phyloP scores from a whole-genome alignment of 2,113 vertebrate genomes.

The Cathartes aura region DNA sequence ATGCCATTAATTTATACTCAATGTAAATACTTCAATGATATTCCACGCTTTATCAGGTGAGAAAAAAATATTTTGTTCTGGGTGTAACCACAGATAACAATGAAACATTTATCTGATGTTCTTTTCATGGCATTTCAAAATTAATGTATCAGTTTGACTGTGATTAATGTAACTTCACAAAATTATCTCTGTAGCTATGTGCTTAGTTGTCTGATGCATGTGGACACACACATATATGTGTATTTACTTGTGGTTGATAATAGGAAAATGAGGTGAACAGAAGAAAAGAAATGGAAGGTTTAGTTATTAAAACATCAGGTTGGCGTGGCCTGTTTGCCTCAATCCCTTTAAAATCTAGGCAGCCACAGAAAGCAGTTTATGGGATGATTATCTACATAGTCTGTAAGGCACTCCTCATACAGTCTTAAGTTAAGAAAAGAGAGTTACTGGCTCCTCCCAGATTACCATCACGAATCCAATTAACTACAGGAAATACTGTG shows the following conservation, averaged over 20 bases:
- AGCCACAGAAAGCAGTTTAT: slow-evolving; percentile 26
- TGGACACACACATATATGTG: background rate
- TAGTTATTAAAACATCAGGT: background rate
- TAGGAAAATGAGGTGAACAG: background rate
- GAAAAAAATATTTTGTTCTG: background rate
- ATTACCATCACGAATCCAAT: slow-evolving; percentile 48
- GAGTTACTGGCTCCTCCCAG: slow-evolving; percentile 54
- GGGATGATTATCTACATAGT: slow-evolving; percentile 7
- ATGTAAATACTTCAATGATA: background rate
- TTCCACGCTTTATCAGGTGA: background rate
- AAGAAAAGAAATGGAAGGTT: background rate
- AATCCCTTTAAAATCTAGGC: slow-evolving; percentile 11
- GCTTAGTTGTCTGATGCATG: background rate
- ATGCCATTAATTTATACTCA: background rate
- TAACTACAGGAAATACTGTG: slow-evolving; percentile 44
- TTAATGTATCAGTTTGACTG: background rate
- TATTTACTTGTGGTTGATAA: background rate
- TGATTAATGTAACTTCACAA: background rate
- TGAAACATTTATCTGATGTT: background rate
- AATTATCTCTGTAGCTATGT: background rate
- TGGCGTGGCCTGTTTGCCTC: slow-evolving; percentile 6
- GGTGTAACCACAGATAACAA: background rate
- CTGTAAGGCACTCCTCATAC: background rate
- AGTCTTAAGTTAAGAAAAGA: slow-evolving; percentile 27
- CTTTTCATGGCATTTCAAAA: background rate